phyloP scores from a whole-genome alignment of 2,797 vertebrate genomes.

The Moxostoma hubbsi region DNA sequence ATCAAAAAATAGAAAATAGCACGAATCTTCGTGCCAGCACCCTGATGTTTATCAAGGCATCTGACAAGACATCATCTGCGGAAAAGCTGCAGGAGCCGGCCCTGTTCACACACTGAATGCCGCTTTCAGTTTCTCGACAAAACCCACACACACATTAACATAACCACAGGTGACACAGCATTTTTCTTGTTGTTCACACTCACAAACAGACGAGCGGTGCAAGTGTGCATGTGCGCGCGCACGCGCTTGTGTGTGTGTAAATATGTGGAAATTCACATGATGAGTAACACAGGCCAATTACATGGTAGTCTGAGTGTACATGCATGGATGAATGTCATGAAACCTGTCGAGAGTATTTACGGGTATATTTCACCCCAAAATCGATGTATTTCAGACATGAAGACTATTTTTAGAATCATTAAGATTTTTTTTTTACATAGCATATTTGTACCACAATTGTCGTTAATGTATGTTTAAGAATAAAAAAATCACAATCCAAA shows the following conservation, averaged over 20 bases:
- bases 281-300: constrained; percentile 20
- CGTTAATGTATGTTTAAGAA: too few relatives aligned
- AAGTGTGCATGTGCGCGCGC: constrained; percentile 9
- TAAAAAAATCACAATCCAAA: too few relatives aligned
- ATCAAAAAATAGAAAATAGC: too few relatives aligned
- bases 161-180: constrained; percentile 54
- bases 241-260: not conserved
- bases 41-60: constrained; percentile 50
- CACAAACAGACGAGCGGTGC: constrained; percentile 1
- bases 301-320: not conserved
- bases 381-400: not conserved
- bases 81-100: not conserved
- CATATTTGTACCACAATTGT: too few relatives aligned
- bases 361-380: constrained; percentile 1
- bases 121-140: constrained; percentile 61
- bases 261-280: constrained; percentile 49
- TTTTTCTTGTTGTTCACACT: constrained; percentile 46
- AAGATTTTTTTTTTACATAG: not conserved
- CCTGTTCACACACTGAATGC: constrained; percentile 33
- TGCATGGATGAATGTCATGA: not conserved
- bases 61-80: constrained; percentile 9
- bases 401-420: not conserved
- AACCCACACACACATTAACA: constrained; percentile 45
- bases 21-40: not conserved
- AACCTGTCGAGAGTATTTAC: not conserved